Percentiles rank a stretch among this genome's conserved stretches.
Conservation (phyloP, 2,888 invertebrate genomes). For the Autographa pulchrina region DNA sequence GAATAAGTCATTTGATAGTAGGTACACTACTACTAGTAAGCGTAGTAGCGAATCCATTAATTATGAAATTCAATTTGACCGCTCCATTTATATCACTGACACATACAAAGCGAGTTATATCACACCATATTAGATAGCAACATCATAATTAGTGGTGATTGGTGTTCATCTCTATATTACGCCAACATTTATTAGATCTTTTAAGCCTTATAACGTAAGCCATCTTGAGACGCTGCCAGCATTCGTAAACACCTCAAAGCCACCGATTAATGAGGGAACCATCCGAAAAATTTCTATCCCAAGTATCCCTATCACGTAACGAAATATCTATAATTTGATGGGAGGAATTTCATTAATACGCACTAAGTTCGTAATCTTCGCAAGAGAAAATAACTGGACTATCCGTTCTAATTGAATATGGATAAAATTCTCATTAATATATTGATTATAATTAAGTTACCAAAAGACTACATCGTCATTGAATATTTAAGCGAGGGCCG, state of each 20-base stretch:
- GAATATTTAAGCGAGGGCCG: constrained; percentile 75
- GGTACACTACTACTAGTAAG: constrained; percentile 16
- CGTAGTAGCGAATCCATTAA: constrained; percentile 37
- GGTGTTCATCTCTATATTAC: not conserved
- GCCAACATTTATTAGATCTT: constrained; percentile 10
- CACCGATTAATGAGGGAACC: constrained; percentile 51
- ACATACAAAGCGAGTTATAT: constrained; percentile 14
- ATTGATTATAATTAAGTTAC: constrained; percentile 72
- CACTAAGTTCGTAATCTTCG: constrained; percentile 57
- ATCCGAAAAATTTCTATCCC: constrained; percentile 61
- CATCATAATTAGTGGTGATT: not conserved
- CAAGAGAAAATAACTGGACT: constrained; percentile 53
- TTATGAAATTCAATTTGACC: constrained; percentile 59
- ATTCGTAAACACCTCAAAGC: constrained; percentile 56
- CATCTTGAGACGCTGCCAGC: constrained; percentile 38
- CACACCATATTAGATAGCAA: constrained; percentile 10
- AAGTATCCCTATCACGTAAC: constrained; percentile 63
- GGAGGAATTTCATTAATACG: constrained; percentile 62
- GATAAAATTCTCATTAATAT: constrained; percentile 66
- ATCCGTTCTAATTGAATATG: constrained; percentile 54
- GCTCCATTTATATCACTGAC: constrained; percentile 29
- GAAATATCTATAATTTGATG: constrained; percentile 64
- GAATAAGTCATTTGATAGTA: constrained; percentile 16
- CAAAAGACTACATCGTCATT: constrained; percentile 75
- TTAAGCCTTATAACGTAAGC: constrained; percentile 25